A percentile compares a stretch with the other conserved stretches of the same genome.
These are phyloP conservation scores for Apaloderma vittatum DNA, from an alignment of 2,113 vertebrate genomes.

Conservation along the genomic window DNA sequence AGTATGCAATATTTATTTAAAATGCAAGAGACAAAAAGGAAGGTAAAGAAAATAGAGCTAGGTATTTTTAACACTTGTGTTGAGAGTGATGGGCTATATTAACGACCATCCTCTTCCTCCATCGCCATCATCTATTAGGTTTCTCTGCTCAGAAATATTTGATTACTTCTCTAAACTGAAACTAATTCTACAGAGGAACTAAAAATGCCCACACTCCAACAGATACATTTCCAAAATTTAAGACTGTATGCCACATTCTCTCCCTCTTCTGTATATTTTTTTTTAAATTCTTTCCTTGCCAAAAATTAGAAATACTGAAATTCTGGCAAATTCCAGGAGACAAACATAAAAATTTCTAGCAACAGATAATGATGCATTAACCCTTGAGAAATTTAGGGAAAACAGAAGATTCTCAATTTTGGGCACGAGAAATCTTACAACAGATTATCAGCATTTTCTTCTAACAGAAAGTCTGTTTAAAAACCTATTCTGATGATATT, in stretches of 20 bases:
- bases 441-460: not conserved
- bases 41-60: not conserved
- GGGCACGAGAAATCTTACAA: not conserved
- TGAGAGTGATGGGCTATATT: not conserved
- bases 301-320: not conserved
- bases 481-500: not conserved
- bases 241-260: not conserved
- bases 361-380: accelerated
- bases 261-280: not conserved
- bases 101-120: not conserved
- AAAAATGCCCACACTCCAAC: not conserved
- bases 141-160: not conserved
- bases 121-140: not conserved
- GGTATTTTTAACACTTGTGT: not conserved
- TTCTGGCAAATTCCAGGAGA: not conserved
- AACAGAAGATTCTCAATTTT: not conserved
- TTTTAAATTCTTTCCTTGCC: not conserved
- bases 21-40: not conserved
- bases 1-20: not conserved
- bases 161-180: not conserved
- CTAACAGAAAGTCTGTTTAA: not conserved
- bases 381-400: not conserved
- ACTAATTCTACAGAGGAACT: not conserved
- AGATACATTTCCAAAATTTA: not conserved
- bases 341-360: not conserved